phyloP scores from a whole-genome alignment of 2,888 invertebrate species.

The Aspidiotus rigidus region DNA sequence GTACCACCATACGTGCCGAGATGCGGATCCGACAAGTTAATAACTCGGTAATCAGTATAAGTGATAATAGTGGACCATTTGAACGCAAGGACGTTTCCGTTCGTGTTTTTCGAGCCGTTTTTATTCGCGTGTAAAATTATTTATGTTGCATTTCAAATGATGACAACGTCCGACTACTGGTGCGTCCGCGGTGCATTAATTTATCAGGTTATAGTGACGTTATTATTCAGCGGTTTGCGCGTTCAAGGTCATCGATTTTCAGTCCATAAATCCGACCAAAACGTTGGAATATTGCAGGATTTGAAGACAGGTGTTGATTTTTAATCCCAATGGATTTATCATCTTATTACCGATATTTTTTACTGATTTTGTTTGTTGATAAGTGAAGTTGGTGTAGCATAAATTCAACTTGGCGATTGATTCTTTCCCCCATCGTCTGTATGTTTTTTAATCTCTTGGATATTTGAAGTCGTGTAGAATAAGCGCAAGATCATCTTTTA shows the following conservation, averaged over 20 bases:
- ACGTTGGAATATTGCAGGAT: constrained; percentile 3
- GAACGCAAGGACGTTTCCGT: constrained; percentile 22
- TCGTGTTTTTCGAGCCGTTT: not conserved
- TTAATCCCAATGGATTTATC: not conserved
- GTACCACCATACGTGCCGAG: too few species aligned
- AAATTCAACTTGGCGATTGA: too few species aligned
- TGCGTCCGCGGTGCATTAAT: constrained; percentile 1
- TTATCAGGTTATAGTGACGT: constrained; percentile 11
- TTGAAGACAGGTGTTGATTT: constrained; percentile 16
- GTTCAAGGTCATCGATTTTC: constrained; percentile 27
- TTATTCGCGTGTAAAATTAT: not conserved
- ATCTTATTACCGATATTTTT: too few species aligned
- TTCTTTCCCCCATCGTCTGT: too few species aligned
- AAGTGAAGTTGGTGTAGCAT: too few species aligned
- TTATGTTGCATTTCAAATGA: not conserved
- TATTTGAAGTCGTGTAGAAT: too few species aligned
- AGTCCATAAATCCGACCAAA: constrained; percentile 8
- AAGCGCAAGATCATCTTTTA: too few species aligned
- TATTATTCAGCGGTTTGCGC: constrained; percentile 20
- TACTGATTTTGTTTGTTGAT: too few species aligned
- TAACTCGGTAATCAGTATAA: not conserved
- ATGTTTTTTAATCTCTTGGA: too few species aligned
- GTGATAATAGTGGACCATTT: constrained; percentile 23
- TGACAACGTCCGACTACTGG: constrained; percentile 2
- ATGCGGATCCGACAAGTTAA: constrained; percentile 3